Base-by-base conservation (phyloP, 1,140 invertebrate genomes). In the Brachionus angularis region DNA sequence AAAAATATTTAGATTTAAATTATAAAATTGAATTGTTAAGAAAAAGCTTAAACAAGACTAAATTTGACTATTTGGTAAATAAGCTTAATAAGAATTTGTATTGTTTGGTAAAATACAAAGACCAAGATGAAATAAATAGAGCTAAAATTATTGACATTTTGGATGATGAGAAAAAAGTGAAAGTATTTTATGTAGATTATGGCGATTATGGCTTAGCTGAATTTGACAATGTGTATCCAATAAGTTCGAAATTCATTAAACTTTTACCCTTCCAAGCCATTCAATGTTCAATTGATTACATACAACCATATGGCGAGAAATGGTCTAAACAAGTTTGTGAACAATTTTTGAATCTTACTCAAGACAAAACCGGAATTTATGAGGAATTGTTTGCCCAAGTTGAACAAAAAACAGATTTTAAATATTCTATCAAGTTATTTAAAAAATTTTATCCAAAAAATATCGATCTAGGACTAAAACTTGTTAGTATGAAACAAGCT, bases 181-280 rank as follows among this genome's bases (percentile, higher is more conserved):
- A 67, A 47, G 23, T 67, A 16, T 67, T 47, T 36, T 67, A 23
- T 67, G 62, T 67, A 31, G 62, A 67, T 34, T 67, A 14, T 67
- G 62, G 62, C 0, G 62, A 67, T 50, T 23, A 23, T 29, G 12
- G 18, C 23, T 12, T 34, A 0, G 62, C 47, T 16, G 8, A n/a
- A 7, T 12, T 27, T 10, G 62, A 67, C 23, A 42, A 46, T 3
- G 10, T 67, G 31, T 50, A 14, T 67, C 62, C 62, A 31, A 67
- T 67, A 8, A 21, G 8, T 34, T 12, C 42, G 27, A 50, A 33
- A 50, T 67, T 47, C 36, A 47, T 67, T 67, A n/a, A 33, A 2
- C 31, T 34, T 4, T 25, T 67, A 12, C 62, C 62, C 14, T 67
- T 67, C 7, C 62, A 67, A 67, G 62, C 62, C 1, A 67, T 67